These are phyloP conservation scores for Chaetorhynchus papuensis DNA, from an alignment of 2,113 vertebrate genomes.

Conservation along the genomic window DNA sequence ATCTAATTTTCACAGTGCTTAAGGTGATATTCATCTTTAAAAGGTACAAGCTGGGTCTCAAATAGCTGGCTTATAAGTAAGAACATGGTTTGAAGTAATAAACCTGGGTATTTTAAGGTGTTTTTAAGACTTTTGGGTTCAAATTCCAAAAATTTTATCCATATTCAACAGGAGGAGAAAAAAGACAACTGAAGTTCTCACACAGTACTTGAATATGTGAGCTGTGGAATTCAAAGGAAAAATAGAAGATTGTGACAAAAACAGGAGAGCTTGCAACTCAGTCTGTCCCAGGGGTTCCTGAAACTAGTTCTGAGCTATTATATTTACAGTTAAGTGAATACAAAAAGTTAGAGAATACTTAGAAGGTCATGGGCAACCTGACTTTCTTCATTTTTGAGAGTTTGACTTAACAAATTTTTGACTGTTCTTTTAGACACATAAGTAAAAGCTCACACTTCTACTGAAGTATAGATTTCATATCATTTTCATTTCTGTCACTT, in stretches of 20 bases:
- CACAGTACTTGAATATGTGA: background rate
- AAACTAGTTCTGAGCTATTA: background rate
- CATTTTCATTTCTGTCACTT: background rate
- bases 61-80: background rate
- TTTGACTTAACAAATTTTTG: background rate
- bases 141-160: background rate
- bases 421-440: background rate
- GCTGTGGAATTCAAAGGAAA: background rate
- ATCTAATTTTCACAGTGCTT: background rate
- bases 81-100: background rate
- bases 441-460: background rate
- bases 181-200: background rate
- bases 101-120: background rate
- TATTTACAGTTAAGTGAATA: background rate
- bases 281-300: background rate
- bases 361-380: background rate
- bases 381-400: background rate
- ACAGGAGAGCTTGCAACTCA: background rate
- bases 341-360: background rate
- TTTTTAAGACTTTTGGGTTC: background rate
- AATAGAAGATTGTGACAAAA: background rate
- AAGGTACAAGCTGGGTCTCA: background rate
- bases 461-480: background rate
- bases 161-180: background rate
- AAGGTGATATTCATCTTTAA: background rate